A percentile compares a stretch with the other conserved stretches of the same genome.
phyloP scores from a whole-genome alignment of 2,797 vertebrate species.

The Acrossocheilus fasciatus region DNA sequence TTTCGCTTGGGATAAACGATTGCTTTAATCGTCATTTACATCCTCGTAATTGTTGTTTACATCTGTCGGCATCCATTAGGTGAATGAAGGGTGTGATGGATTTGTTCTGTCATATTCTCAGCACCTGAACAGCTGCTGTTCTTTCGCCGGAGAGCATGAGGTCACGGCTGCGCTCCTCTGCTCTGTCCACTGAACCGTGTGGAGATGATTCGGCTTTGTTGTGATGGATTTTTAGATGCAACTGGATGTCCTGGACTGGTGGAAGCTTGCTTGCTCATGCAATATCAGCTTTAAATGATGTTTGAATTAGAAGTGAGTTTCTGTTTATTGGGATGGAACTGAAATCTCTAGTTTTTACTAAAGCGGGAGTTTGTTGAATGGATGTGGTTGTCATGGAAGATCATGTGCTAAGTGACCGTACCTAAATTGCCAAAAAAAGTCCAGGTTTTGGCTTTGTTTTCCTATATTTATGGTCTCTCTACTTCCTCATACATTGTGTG shows the following conservation, averaged over 20 bases:
- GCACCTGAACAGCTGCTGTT: conserved; percentile 47
- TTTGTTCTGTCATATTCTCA: conserved; percentile 43
- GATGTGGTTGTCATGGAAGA: background rate
- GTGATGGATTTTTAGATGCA: conserved; percentile 18
- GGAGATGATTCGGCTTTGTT: background rate
- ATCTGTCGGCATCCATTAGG: conserved; percentile 29
- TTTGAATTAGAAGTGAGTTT: background rate
- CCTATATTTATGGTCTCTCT: background rate
- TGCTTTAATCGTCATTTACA: conserved; percentile 26
- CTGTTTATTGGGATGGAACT: background rate
- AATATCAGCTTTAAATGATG: background rate
- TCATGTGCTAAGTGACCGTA: no score
- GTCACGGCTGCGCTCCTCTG: conserved; percentile 31
- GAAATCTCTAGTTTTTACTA: background rate
- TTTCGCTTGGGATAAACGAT: background rate
- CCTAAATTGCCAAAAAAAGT: background rate
- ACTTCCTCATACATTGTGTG: background rate
- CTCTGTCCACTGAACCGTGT: conserved; percentile 36
- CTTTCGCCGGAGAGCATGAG: conserved; percentile 23
- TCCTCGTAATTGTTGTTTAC: conserved; percentile 16
- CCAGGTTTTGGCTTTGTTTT: background rate
- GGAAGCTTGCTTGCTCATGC: background rate
- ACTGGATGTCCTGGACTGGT: background rate
- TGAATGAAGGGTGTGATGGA: background rate
- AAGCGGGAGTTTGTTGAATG: background rate